Conservation (phyloP, 2,113 vertebrate genomes). For the Corapipo altera region DNA sequence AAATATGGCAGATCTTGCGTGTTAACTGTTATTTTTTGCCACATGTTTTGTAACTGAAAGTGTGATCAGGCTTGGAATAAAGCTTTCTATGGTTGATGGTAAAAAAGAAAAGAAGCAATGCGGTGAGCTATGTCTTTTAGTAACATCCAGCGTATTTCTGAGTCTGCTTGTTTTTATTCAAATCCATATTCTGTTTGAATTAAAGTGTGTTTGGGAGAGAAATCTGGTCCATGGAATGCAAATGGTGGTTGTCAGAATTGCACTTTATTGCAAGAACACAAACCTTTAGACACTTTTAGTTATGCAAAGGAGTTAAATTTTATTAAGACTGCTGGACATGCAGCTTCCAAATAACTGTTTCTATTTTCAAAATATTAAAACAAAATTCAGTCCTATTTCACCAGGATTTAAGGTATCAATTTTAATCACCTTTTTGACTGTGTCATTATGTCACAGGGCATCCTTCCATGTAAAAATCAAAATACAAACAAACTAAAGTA, state of each 20-base stretch:
- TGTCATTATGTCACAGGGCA: neutral
- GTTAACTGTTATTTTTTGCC: conserved; percentile 68
- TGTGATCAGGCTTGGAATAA: conserved; percentile 77
- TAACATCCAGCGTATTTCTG: neutral
- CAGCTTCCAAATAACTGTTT: neutral
- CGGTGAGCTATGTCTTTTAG: neutral
- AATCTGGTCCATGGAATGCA: neutral
- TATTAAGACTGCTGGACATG: neutral
- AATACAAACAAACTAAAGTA: neutral
- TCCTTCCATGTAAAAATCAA: neutral
- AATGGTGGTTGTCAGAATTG: neutral
- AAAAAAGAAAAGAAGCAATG: neutral
- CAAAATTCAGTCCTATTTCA: neutral
- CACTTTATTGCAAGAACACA: neutral
- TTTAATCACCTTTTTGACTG: neutral
- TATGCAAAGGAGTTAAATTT: neutral
- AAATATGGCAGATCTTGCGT: conserved; percentile 68
- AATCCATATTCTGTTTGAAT: neutral
- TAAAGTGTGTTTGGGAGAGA: neutral
- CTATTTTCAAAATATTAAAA: neutral
- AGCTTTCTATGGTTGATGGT: conserved; percentile 67
- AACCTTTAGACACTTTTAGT: neutral
- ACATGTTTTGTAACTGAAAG: conserved; percentile 70
- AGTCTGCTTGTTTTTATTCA: neutral
- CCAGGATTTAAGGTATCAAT: neutral